phyloP scores from a whole-genome alignment of 2,113 vertebrate genomes.

The Girardinichthys multiradiatus region DNA sequence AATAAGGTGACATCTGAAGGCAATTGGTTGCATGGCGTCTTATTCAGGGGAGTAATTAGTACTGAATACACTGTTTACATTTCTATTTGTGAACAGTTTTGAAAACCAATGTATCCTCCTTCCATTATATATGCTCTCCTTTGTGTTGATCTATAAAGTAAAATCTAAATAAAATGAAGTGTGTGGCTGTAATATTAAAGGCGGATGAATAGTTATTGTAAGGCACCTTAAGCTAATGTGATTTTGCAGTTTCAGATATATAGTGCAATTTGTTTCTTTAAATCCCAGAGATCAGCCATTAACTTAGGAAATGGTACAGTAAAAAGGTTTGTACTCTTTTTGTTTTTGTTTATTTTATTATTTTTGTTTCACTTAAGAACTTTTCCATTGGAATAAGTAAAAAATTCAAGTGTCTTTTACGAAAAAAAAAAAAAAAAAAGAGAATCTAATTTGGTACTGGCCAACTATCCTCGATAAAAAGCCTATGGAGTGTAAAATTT shows the following conservation, averaged over 20 bases:
- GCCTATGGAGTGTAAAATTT: slow-evolving; percentile 59
- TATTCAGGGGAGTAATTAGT: background rate
- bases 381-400: slow-evolving; percentile 34
- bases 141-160: too few relatives aligned
- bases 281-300: background rate
- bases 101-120: background rate
- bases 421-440: slow-evolving; percentile 6
- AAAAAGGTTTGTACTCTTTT: background rate
- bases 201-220: too few relatives aligned
- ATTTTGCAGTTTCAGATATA: background rate
- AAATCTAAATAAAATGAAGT: background rate
- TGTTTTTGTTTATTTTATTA: background rate
- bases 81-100: too few relatives aligned
- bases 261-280: background rate
- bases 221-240: background rate
- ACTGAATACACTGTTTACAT: background rate
- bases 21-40: background rate
- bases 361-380: background rate
- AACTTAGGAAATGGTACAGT: background rate
- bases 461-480: slow-evolving; percentile 51
- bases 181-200: background rate
- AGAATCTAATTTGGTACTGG: slow-evolving; percentile 16
- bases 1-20: too few relatives aligned
- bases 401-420: slow-evolving; percentile 6
- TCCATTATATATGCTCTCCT: background rate